Percentiles rank a stretch among this genome's conserved stretches.
Evolutionary conservation across 1,140 invertebrate genomes (phyloP).

Genomic region (Diabrotica undecimpunctata): DNA sequence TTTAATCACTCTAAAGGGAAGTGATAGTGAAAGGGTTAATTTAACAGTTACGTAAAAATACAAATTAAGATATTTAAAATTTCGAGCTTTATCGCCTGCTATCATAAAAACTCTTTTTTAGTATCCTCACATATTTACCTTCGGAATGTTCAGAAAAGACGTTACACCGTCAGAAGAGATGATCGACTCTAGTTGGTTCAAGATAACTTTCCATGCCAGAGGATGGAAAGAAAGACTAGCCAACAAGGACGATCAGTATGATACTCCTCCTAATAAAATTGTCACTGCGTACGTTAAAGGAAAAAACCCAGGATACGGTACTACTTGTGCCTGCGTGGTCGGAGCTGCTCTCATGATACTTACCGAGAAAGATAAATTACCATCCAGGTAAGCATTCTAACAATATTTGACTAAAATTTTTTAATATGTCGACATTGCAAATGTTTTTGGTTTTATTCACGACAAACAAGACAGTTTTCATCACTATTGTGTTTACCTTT

Average conservation of each 20-base stretch:
- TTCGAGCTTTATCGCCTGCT: no score
- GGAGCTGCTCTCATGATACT: constrained; percentile 62
- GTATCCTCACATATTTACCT: constrained; percentile 67
- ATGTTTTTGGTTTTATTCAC: constrained; percentile 36
- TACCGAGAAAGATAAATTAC: constrained; percentile 54
- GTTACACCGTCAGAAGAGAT: constrained; percentile 60
- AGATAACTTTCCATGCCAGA: constrained; percentile 65
- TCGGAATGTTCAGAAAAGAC: constrained; percentile 63
- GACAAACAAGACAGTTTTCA: constrained; percentile 59
- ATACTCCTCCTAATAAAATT: constrained; percentile 60
- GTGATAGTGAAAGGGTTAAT: no score
- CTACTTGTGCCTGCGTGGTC: constrained; percentile 69
- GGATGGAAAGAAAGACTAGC: constrained; percentile 70
- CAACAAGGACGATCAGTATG: constrained; percentile 46
- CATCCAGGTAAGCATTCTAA: constrained; percentile 55
- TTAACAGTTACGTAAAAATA: no score
- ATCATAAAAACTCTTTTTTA: constrained; percentile 15
- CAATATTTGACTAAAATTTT: background rate
- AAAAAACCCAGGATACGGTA: constrained; percentile 76
- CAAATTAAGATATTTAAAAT: no score
- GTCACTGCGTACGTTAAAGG: constrained; percentile 61
- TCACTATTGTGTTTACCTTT: constrained; percentile 70
- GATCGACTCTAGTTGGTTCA: constrained; percentile 62
- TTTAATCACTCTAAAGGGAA: no score
- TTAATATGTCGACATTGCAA: background rate